These are phyloP conservation scores for Aphidius ervi DNA, from an alignment of 1,140 invertebrate genomes.

Conservation along the genomic window DNA sequence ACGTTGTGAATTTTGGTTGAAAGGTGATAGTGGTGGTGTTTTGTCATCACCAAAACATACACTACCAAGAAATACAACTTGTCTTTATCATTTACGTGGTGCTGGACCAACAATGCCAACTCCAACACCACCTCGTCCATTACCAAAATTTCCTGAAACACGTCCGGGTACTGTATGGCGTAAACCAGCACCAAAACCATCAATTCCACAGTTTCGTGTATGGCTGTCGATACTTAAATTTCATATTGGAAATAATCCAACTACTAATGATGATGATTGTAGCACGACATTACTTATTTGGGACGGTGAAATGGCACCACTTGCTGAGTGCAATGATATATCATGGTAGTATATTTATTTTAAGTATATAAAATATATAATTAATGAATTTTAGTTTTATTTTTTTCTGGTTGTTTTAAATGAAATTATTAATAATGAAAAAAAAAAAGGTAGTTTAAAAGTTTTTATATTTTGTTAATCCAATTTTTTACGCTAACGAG, in stretches of 20 bases:
- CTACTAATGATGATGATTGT: conserved; percentile 64
- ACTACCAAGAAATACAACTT: conserved; percentile 78
- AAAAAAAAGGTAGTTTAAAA: too few species aligned
- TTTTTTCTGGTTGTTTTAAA: too few species aligned
- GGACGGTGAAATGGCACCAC: conserved; percentile 74
- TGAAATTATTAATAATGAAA: too few species aligned
- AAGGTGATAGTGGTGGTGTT: conserved; percentile 71
- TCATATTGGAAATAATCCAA: conserved; percentile 63
- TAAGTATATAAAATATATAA: conserved; percentile 6
- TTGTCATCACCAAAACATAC: conserved; percentile 77
- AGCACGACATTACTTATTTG: conserved; percentile 76
- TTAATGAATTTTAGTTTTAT: too few species aligned
- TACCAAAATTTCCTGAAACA: conserved; percentile 59
- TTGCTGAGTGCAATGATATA: conserved; percentile 73
- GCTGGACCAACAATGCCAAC: conserved; percentile 56
- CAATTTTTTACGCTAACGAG: too few species aligned
- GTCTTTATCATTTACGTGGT: conserved; percentile 76
- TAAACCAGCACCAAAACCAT: conserved; percentile 55
- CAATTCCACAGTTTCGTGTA: conserved; percentile 67
- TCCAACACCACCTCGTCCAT: conserved; percentile 55
- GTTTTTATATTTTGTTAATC: too few species aligned
- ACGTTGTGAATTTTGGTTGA: conserved; percentile 81
- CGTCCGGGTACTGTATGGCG: conserved; percentile 58
- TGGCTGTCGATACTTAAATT: conserved; percentile 87
- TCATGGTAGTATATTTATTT: conserved; percentile 61